These are phyloP conservation scores for Tubulanus polymorphus DNA, from an alignment of 2,888 invertebrate genomes.

Conservation along the genomic window DNA sequence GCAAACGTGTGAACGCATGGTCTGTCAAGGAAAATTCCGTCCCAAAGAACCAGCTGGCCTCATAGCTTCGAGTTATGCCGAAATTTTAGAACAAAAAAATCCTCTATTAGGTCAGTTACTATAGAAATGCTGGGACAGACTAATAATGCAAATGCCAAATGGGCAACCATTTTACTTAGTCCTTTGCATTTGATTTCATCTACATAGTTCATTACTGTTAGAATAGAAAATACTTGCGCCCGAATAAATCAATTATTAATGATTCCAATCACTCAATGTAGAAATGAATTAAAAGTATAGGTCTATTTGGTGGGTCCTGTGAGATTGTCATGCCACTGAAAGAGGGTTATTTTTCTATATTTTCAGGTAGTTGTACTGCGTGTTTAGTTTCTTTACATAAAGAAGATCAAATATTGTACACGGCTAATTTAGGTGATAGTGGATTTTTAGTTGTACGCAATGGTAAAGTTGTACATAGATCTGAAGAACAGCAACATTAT, in stretches of 20 bases:
- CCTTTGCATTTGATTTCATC: too few relatives aligned
- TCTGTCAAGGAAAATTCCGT: slow-evolving; percentile 76
- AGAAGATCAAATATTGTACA: slow-evolving; percentile 82
- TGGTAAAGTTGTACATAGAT: slow-evolving; percentile 72
- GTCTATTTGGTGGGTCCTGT: too few relatives aligned
- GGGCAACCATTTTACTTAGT: too few relatives aligned
- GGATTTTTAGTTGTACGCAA: slow-evolving; percentile 76
- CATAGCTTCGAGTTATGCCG: slow-evolving; percentile 85
- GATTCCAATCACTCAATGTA: too few relatives aligned
- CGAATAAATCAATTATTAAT: too few relatives aligned
- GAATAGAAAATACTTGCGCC: too few relatives aligned
- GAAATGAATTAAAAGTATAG: too few relatives aligned
- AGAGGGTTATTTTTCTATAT: not conserved
- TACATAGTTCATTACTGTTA: too few relatives aligned
- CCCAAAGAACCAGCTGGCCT: slow-evolving; percentile 80
- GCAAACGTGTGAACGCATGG: slow-evolving; percentile 89
- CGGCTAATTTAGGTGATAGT: slow-evolving; percentile 98
- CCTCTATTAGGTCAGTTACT: slow-evolving; percentile 83
- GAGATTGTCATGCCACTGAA: too few relatives aligned
- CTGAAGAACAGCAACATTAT: slow-evolving; percentile 96
- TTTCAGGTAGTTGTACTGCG: slow-evolving; percentile 87
- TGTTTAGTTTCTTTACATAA: slow-evolving; percentile 92
- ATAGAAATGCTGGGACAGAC: too few relatives aligned
- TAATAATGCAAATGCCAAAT: too few relatives aligned
- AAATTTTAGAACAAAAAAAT: slow-evolving; percentile 85